Evolutionary conservation across 1,140 invertebrate genomes (phyloP).

Genomic region (Trichogramma pretiosum): DNA sequence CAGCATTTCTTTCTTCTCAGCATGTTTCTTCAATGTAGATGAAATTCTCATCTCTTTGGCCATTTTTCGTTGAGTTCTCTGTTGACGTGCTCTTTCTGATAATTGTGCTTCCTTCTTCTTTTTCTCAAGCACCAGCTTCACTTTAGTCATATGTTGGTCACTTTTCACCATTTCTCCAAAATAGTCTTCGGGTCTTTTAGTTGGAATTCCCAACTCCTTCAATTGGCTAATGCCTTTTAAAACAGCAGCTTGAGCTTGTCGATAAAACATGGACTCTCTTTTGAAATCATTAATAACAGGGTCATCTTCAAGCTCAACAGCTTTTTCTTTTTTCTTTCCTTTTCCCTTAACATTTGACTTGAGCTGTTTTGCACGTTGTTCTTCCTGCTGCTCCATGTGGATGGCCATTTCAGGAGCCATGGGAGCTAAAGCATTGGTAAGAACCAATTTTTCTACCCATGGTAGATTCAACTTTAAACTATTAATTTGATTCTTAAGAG

Average conservation of each 20-base stretch:
- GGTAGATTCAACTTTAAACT: conserved; percentile 64
- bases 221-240: conserved; percentile 67
- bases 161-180: conserved; percentile 99
- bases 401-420: conserved; percentile 72
- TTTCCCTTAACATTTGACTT: no score
- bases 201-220: conserved; percentile 65
- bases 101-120: conserved; percentile 76
- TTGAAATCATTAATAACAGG: conserved; percentile 88
- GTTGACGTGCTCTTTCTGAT: conserved; percentile 80
- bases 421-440: conserved; percentile 64
- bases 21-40: conserved; percentile 66
- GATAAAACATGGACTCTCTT: conserved; percentile 81
- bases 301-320: conserved; percentile 60
- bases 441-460: conserved; percentile 81
- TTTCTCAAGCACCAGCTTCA: conserved; percentile 72
- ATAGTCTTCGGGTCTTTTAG: conserved; percentile 87
- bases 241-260: conserved; percentile 84
- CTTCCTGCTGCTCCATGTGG: conserved; percentile 65
- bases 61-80: conserved; percentile 85
- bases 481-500: conserved; percentile 59
- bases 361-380: conserved; percentile 55
- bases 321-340: conserved; percentile 57
- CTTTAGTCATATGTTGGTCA: conserved; percentile 96
- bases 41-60: conserved; percentile 84
- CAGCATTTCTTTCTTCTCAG: conserved; percentile 70